Conservation (phyloP, 2,888 invertebrate genomes). For the Clitarchus hookeri region DNA sequence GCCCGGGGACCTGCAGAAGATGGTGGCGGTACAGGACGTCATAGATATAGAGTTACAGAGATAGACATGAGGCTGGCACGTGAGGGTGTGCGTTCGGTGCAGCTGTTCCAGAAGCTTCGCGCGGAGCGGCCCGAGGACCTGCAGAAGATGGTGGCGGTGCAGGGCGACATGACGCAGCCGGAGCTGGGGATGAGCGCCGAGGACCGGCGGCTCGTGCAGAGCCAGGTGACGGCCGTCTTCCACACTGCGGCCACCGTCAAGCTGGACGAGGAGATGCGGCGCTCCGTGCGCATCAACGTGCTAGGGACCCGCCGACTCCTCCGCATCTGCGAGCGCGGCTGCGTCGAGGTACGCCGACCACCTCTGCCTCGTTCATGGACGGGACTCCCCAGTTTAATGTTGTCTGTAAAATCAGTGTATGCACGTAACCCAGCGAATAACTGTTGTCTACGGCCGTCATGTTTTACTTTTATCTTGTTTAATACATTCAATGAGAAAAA, state of each 20-base stretch:
- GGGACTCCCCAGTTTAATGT: no score
- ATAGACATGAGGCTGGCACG: no score
- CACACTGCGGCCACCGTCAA: not conserved
- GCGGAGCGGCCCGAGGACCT: not conserved
- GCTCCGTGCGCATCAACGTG: not conserved
- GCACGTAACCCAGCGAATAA: no score
- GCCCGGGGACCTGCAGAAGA: not conserved
- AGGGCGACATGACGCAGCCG: slow-evolving; percentile 18
- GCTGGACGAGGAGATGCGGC: not conserved
- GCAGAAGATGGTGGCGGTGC: not conserved
- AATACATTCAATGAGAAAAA: no score
- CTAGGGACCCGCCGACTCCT: not conserved
- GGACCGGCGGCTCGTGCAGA: not conserved
- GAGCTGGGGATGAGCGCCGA: slow-evolving; percentile 17
- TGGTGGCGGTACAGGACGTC: not conserved
- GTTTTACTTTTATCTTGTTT: no score
- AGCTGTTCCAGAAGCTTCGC: slow-evolving; percentile 19
- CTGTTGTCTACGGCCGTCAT: no score
- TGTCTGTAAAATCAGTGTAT: no score
- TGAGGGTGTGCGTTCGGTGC: not conserved
- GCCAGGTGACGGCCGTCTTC: not conserved
- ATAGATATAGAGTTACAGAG: not conserved
- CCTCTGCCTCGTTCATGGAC: no score
- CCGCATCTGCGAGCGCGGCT: not conserved
- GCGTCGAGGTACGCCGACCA: not conserved